Base-by-base conservation (phyloP, 2,888 invertebrate genomes). In the Andrena camellia region DNA sequence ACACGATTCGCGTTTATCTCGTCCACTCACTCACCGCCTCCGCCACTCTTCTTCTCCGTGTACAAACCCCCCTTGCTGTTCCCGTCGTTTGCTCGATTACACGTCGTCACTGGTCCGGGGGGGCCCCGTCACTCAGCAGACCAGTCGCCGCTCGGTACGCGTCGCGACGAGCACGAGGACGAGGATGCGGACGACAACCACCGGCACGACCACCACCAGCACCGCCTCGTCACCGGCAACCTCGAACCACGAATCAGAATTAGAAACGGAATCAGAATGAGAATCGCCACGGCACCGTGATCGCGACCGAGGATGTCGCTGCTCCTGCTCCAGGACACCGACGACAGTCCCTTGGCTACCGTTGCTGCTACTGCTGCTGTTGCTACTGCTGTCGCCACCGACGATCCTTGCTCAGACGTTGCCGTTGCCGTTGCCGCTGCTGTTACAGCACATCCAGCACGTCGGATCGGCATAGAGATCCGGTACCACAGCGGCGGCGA, bases 401-500 rank as follows among this genome's bases (percentile, higher is more conserved):
- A 35, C 67, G 54, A 31, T 29, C 10, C 59, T 35, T 35, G 8
- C 59, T 74, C 23, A 42, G 54, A 33, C 50, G 60, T 50, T 67
- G 68, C 64, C 70, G 74, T 63, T 73, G 57, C 60, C 69, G 76
- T 52, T 66, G 35, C 17, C n/a, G 57, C 50, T 72, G 74, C 54
- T 69, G 33, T 57, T 73, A 70, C 67, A 59, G 57, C 74, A 67
- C 76, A 23, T 72, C 70, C 78, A 76, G 78, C 83, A 79, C 80
- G 73, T 82, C 83, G 90, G 84, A 84, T 87, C 89, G 88, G 86
- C 90, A 90, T 90, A 88, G 81, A 83, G 87, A 90, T 88, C 86
- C 89, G 88, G 86, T 90, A 86, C 67, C 89, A 90, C 86, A 88
- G 82, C 82, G 83, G 80, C 86, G 84, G 78, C 89, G 87, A 87